Conservation (phyloP, 2,797 vertebrate species). For the Stomatorhinus walkeri region DNA sequence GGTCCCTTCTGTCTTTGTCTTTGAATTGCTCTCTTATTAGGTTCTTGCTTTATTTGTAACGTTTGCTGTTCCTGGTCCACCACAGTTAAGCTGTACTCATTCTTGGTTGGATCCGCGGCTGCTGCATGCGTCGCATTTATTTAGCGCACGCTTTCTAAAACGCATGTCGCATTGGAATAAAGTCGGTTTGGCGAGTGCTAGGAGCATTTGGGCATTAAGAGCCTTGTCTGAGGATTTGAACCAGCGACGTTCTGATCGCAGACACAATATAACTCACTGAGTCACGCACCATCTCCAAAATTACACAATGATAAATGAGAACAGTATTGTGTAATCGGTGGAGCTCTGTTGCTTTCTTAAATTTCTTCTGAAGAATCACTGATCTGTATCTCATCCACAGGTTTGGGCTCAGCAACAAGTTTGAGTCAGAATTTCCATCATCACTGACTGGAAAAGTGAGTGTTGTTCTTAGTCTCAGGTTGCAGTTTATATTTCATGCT, state of each 20-base stretch:
- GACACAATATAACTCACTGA: background rate
- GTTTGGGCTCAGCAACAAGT: constrained; percentile 98
- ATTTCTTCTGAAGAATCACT: background rate
- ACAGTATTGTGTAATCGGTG: background rate
- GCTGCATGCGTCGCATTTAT: background rate
- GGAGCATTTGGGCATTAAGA: background rate
- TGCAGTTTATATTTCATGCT: background rate
- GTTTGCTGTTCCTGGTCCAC: background rate
- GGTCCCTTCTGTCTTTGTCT: background rate
- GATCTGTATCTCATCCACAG: constrained; percentile 48
- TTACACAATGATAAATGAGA: background rate
- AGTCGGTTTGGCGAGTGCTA: background rate
- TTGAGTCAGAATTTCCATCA: constrained; percentile 96
- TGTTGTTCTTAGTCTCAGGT: constrained; percentile 15
- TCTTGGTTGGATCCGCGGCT: background rate
- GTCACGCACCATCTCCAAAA: background rate
- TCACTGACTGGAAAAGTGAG: constrained; percentile 96
- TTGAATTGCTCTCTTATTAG: background rate
- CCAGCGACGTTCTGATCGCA: background rate
- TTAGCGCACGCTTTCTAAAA: too few relatives aligned
- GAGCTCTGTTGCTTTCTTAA: background rate
- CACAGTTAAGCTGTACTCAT: background rate
- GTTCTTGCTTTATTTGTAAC: background rate
- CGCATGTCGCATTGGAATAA: background rate
- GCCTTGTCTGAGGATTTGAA: background rate